Evolutionary conservation across 2,888 invertebrate genomes (phyloP).

Genomic region (Anthrax anthrax): DNA sequence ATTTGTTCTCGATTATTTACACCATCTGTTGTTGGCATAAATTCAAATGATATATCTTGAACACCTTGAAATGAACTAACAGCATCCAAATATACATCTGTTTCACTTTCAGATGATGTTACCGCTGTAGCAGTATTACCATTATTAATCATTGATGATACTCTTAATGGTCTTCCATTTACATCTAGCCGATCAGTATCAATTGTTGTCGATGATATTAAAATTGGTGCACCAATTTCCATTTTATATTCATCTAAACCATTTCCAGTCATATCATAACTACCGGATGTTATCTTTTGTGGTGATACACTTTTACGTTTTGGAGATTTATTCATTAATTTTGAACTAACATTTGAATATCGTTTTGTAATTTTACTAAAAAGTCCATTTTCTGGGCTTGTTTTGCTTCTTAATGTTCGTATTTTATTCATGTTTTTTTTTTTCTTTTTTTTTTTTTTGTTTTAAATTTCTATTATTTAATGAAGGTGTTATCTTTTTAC

Average conservation of each 20-base stretch:
- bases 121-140: neutral
- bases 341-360: slow-evolving; percentile 28
- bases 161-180: slow-evolving; percentile 9
- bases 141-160: neutral
- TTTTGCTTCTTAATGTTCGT: slow-evolving; percentile 17
- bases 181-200: slow-evolving; percentile 27
- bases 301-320: slow-evolving; percentile 22
- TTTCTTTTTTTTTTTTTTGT: neutral
- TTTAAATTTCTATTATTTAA: too few relatives aligned
- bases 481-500: too few relatives aligned
- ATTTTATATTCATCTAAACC: slow-evolving; percentile 27
- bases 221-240: slow-evolving; percentile 31
- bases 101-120: slow-evolving; percentile 24
- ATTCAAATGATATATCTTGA: slow-evolving; percentile 14
- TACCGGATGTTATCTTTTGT: slow-evolving; percentile 24
- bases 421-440: slow-evolving; percentile 15
- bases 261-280: slow-evolving; percentile 32
- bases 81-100: slow-evolving; percentile 29
- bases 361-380: slow-evolving; percentile 30
- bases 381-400: slow-evolving; percentile 18
- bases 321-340: slow-evolving; percentile 24
- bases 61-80: slow-evolving; percentile 20
- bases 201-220: slow-evolving; percentile 32
- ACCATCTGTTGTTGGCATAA: slow-evolving; percentile 9
- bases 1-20: neutral